A percentile compares a stretch with the other conserved stretches of the same genome.
phyloP scores from a whole-genome alignment of 1,140 invertebrate species.

The Nixonia krombeini region DNA sequence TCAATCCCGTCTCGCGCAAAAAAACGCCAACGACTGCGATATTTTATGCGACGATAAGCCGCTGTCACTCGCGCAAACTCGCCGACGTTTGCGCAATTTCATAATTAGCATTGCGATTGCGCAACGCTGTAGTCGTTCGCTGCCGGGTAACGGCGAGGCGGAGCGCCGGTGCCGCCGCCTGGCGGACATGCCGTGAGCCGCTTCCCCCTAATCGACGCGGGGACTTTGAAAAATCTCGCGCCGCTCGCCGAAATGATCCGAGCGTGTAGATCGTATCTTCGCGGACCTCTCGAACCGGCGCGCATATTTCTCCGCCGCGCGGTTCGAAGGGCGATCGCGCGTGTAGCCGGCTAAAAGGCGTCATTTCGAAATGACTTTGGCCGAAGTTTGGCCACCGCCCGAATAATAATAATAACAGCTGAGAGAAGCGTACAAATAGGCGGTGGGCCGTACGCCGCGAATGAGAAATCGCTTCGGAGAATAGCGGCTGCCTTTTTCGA shows the following conservation, averaged over 20 bases:
- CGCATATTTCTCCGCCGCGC: conserved; percentile 4
- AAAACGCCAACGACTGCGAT: not conserved
- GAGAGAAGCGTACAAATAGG: not conserved
- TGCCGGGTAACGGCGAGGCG: no score
- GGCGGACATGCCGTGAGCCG: no score
- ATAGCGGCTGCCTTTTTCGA: no score
- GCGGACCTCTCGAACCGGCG: conserved; percentile 2
- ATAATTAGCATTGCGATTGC: no score
- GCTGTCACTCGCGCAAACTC: no score
- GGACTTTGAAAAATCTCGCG: conserved; percentile 7
- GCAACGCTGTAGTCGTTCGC: no score
- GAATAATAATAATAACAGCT: conserved; percentile 1
- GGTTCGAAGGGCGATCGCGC: conserved; percentile 2
- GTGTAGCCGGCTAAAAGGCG: conserved; percentile 4
- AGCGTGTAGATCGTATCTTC: conserved; percentile 11
- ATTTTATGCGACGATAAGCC: not conserved
- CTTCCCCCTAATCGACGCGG: no score
- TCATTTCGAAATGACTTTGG: conserved; percentile 11
- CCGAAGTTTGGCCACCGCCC: not conserved
- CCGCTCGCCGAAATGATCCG: conserved; percentile 3
- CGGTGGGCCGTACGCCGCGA: not conserved
- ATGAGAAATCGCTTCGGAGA: not conserved
- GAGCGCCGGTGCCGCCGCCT: no score
- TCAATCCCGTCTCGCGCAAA: no score
- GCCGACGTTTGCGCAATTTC: no score